Percentiles rank a stretch among this genome's conserved stretches.
phyloP scores from a whole-genome alignment of 2,797 vertebrate species.

The Anguilla obscura region DNA sequence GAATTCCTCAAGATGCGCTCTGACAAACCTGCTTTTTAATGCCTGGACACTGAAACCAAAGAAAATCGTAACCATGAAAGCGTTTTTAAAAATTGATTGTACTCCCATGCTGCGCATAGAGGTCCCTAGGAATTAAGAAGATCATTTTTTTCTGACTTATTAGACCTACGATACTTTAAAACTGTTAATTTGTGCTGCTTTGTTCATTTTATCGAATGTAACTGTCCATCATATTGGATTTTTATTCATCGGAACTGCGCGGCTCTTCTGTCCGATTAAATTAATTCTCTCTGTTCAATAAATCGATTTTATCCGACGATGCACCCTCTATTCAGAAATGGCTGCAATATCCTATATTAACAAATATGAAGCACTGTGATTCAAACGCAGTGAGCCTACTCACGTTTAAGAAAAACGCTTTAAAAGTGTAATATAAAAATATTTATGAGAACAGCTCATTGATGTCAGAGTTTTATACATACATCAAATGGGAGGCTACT shows the following conservation, averaged over 20 bases:
- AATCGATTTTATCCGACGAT: background rate
- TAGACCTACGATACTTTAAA: background rate
- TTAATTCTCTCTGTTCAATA: background rate
- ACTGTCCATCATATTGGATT: background rate
- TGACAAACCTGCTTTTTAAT: background rate
- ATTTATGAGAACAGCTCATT: too few species aligned
- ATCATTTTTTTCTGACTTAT: background rate
- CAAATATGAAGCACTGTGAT: too few species aligned
- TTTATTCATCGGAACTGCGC: background rate
- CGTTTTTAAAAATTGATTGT: background rate
- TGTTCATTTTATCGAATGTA: background rate
- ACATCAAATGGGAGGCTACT: too few species aligned
- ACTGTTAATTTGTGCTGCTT: background rate
- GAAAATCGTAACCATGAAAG: background rate
- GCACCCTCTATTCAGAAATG: background rate
- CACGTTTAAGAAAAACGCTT: too few species aligned
- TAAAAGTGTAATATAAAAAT: too few species aligned
- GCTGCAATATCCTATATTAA: background rate
- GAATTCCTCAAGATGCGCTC: constrained; percentile 77
- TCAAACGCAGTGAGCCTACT: too few species aligned
- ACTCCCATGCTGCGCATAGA: background rate
- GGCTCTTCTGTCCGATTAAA: background rate
- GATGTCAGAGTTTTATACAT: too few species aligned
- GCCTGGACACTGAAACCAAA: background rate
- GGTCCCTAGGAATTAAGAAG: background rate